Percentiles rank a stretch among this genome's conserved stretches.
Evolutionary conservation across 2,797 vertebrate genomes (phyloP).

Genomic region (Telmatherina bonti): DNA sequence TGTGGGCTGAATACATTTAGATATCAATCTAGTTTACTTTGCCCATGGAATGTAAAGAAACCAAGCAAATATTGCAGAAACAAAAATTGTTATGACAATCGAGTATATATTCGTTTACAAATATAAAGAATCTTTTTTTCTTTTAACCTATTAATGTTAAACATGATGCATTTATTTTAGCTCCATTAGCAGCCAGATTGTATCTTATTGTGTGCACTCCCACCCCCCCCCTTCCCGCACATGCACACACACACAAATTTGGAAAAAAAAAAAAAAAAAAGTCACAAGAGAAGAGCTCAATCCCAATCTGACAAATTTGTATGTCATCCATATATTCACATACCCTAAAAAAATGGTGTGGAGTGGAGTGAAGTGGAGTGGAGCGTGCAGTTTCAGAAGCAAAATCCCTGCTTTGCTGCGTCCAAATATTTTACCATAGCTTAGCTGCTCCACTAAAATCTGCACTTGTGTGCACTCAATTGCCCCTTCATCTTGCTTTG

Average conservation of each 20-base stretch:
- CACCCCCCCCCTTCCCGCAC: no score
- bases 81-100: not conserved
- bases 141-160: no score
- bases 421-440: slow-evolving; percentile 80
- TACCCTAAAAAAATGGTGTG: slow-evolving; percentile 35
- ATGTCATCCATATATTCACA: slow-evolving; percentile 69
- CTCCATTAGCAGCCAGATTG: no score
- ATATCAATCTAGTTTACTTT: slow-evolving; percentile 58
- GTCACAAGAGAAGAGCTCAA: slow-evolving; percentile 43
- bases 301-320: slow-evolving; percentile 53
- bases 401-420: slow-evolving; percentile 68
- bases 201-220: no score
- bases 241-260: no score
- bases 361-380: slow-evolving; percentile 57
- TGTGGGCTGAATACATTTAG: slow-evolving; percentile 49
- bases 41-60: slow-evolving; percentile 29
- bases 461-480: slow-evolving; percentile 76
- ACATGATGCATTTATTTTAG: no score
- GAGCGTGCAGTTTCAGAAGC: slow-evolving; percentile 59
- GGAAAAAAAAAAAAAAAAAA: slow-evolving; percentile 1
- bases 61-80: slow-evolving; percentile 10
- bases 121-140: not conserved
- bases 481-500: slow-evolving; percentile 77
- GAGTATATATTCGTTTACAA: not conserved
- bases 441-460: slow-evolving; percentile 79